These are phyloP conservation scores for Morone saxatilis DNA, from an alignment of 2,113 vertebrate species.

Conservation along the genomic window DNA sequence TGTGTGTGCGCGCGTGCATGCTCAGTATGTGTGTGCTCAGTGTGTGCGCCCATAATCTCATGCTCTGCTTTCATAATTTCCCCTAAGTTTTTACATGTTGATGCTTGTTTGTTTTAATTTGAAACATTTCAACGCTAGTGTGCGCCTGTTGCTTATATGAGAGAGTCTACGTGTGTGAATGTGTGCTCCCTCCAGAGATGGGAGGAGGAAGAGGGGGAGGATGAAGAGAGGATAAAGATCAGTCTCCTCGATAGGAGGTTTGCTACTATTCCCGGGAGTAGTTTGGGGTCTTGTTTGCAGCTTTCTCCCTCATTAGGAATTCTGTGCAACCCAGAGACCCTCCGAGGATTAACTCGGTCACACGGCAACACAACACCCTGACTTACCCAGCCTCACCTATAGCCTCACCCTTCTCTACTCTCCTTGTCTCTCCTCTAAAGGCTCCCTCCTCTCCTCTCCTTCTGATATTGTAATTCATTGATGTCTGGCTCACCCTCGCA, in stretches of 20 bases:
- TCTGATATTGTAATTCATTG: conserved; percentile 45
- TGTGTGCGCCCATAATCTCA: not conserved
- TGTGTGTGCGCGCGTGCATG: too few species aligned
- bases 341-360: conserved; percentile 33
- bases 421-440: conserved; percentile 8
- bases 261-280: conserved; percentile 56
- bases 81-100: not conserved
- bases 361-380: conserved; percentile 55
- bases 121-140: not conserved
- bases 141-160: conserved; percentile 21
- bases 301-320: conserved; percentile 73
- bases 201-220: not conserved
- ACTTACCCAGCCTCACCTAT: conserved; percentile 32
- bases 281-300: conserved; percentile 55
- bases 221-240: conserved; percentile 39
- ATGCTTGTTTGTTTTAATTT: conserved; percentile 30
- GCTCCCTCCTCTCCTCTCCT: conserved; percentile 21
- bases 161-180: not conserved
- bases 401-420: not conserved
- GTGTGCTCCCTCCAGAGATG: not conserved
- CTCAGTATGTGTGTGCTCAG: not conserved
- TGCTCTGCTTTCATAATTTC: not conserved
- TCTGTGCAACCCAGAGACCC: conserved; percentile 58
- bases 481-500: not conserved
- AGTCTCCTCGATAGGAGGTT: conserved; percentile 33